These are phyloP conservation scores for Oasisia sp. DNA, from an alignment of 2,888 invertebrate species.

Conservation along the genomic window DNA sequence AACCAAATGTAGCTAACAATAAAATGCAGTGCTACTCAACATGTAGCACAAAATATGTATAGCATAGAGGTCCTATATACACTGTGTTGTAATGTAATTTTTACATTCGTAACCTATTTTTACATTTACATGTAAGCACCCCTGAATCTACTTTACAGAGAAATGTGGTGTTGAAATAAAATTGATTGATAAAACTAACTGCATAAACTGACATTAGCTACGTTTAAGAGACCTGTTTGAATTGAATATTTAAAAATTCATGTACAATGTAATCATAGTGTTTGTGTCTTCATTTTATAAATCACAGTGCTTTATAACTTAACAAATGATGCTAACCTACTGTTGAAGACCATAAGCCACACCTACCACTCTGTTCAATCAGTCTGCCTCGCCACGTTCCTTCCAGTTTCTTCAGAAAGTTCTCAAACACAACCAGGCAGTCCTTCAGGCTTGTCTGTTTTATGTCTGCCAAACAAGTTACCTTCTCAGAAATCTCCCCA, in stretches of 20 bases:
- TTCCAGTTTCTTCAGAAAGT: slow-evolving; percentile 76
- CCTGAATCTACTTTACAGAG: no score
- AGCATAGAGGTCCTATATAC: neutral
- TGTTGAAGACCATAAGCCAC: no score
- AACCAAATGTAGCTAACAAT: neutral
- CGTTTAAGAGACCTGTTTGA: no score
- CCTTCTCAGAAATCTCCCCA: neutral
- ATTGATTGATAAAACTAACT: no score
- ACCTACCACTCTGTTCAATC: slow-evolving; percentile 38
- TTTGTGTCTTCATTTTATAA: neutral
- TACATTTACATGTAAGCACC: no score
- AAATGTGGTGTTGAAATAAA: no score
- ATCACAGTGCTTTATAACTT: neutral
- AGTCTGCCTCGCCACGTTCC: slow-evolving; percentile 39
- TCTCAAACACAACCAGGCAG: slow-evolving; percentile 76
- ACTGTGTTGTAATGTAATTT: no score
- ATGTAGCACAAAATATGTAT: neutral
- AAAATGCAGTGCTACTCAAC: neutral
- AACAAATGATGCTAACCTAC: neutral
- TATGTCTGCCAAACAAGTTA: slow-evolving; percentile 69
- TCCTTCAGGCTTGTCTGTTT: slow-evolving; percentile 80
- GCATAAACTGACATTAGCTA: no score
- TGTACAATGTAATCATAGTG: neutral
- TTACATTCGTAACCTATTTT: no score
- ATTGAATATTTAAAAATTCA: no score